Base-by-base conservation (phyloP, 2,888 invertebrate genomes). In the Vesta saturnalis region DNA sequence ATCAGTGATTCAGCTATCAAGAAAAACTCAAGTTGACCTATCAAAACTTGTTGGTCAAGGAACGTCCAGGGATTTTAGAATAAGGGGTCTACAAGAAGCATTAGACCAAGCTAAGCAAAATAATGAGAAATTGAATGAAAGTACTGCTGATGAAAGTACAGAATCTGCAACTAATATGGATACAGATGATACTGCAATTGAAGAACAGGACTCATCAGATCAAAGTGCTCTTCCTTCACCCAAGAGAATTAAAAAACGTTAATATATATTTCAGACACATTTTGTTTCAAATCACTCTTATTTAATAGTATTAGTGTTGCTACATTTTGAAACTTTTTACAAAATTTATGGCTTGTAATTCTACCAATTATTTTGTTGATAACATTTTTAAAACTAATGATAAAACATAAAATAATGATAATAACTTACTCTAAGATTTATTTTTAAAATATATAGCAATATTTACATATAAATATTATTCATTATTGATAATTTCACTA, bases 31-130 rank as follows among this genome's bases (percentile, higher is more conserved):
- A 80, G 88, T 89, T 57, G 83, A 84, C 78, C 76, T 88, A 64
- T 77, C 85, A 0, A 86, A 85, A 73, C 89, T 88, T 74, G 78
- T 90, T 12, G 89, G 90, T 0, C 83, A 88, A 76, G 90, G 91
- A 8, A 87, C 87, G 0, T 88, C 89, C 0, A 85, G 91, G 56
- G 91, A 91, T 83, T 92, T 91, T 79, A 84, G 89, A 68, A 87
- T 90, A 69, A 86, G 86, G 65, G 85, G 84, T 3, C 59, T 73
- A 35, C 72, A 68, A 52, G 57, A 68, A 39, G 67, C 67, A n/a
- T 70, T 73, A 23, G 64, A 72, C 23, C 67, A 72, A 62, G 52
- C 10, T 3, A 59, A 66, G n/a, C 47, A 61, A 5, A 22, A 63
- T 46, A 56, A 60, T 15, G 60, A 43, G 21, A 16, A 68, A 22